Evolutionary conservation across 2,888 invertebrate species (phyloP), one percentile per base, ranked within the genome.

Genomic region (Drosophila kambysellisi): DNA sequence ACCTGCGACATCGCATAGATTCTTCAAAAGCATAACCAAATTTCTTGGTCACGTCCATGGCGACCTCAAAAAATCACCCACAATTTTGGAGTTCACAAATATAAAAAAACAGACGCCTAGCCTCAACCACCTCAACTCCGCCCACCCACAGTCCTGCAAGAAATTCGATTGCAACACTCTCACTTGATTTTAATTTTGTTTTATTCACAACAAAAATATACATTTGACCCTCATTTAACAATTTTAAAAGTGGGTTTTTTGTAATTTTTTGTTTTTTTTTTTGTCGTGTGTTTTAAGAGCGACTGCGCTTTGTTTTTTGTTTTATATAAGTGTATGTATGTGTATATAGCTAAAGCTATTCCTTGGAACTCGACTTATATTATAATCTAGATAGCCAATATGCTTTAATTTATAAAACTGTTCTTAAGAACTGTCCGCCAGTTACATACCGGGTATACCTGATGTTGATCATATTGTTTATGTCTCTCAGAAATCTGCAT

Each of bases 311-410:
- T 56, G 39, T 53, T 63, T 70, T 69, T 57, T 74, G 41, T 20
- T 46, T 46, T 46, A 8, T 46, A 8, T 61, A 41, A 30, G 63
- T 70, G 56, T 61, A 50, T 53, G 35, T 35, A 25, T 25, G 25
- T 57, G 37, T 70, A 53, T 59, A 46, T 73, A 67, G 85, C 80
- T 83, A 56, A 65, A 74, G 61, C 71, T 77, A 81, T 70, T 85
- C 60, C 57, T 62, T 82, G 79, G 70, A 88, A 78, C 46, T 83
- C 51, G 68, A 61, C 32, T 54, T 64, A 64, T 53, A 62, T 76
- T 68, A 70, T 67, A 60, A 66, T 69, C 64, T 73, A 70, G 62
- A 74, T 74, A 68, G 53, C 53, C 59, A 82, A 61, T 64, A 67
- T 53, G 62, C 64, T 65, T 53, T 57, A 62, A 51, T 67, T 52